These are phyloP conservation scores for Lacanobia oleracea DNA, from an alignment of 2,888 invertebrate species.

Conservation along the genomic window DNA sequence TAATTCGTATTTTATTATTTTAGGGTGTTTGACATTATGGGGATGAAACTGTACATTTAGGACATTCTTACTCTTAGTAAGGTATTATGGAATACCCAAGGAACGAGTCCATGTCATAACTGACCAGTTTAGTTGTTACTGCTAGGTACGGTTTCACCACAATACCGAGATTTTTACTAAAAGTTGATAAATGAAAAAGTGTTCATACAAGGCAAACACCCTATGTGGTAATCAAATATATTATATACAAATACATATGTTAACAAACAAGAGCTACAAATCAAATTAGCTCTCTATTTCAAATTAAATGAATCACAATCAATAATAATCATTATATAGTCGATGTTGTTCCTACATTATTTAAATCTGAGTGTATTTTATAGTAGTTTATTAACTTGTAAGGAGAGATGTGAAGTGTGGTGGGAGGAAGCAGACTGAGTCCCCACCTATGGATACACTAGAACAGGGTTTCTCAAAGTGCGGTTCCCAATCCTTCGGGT, in stretches of 20 bases:
- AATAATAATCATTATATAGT: constrained; percentile 16
- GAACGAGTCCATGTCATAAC: background rate
- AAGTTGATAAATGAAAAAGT: background rate
- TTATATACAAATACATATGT: constrained; percentile 13
- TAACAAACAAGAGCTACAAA: constrained; percentile 2
- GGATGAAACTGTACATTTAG: constrained; percentile 1
- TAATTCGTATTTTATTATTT: constrained; percentile 45
- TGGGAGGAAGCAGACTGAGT: background rate
- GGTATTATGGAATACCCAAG: background rate
- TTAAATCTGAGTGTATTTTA: constrained; percentile 21
- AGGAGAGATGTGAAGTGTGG: background rate
- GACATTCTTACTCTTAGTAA: background rate
- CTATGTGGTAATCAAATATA: background rate
- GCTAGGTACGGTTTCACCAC: background rate
- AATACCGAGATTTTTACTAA: too few relatives aligned
- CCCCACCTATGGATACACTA: background rate
- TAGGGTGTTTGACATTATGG: constrained; percentile 17
- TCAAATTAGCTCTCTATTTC: constrained; percentile 21
- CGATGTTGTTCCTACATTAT: constrained; percentile 23
- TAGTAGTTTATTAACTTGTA: constrained; percentile 11
- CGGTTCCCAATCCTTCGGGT: background rate
- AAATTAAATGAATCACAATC: constrained; percentile 8
- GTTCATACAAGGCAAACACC: constrained; percentile 7
- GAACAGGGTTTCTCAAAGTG: constrained; percentile 17
- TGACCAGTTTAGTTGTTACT: background rate